Percentiles rank a stretch among this genome's conserved stretches.
Conservation (phyloP, 2,888 invertebrate genomes). For the Dendrolimus pini region DNA sequence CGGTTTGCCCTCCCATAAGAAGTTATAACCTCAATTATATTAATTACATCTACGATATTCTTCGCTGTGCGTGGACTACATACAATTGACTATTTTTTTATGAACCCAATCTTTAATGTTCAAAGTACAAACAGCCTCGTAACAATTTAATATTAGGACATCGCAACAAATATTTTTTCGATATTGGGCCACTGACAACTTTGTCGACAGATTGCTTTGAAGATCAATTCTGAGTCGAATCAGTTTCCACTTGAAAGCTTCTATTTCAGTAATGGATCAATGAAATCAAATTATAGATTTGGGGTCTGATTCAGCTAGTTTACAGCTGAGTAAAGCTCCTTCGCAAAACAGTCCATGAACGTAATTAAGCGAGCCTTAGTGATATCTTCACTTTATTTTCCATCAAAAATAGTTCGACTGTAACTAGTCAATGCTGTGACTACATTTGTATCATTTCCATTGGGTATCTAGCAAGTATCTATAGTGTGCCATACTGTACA, state of each 20-base stretch:
- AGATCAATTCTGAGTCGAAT: slow-evolving; percentile 14
- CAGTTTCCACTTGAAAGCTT: slow-evolving; percentile 13
- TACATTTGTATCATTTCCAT: no score
- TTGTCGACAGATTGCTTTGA: slow-evolving; percentile 6
- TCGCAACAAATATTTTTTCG: not conserved
- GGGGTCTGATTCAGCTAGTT: slow-evolving; percentile 35
- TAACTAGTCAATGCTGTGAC: no score
- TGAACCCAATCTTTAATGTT: no score
- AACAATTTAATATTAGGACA: no score
- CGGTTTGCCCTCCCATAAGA: no score
- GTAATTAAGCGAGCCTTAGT: not conserved
- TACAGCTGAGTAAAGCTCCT: slow-evolving; percentile 28
- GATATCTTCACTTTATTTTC: not conserved
- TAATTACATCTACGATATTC: no score
- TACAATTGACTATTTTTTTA: no score
- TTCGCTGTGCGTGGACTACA: no score
- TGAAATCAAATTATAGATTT: slow-evolving; percentile 46
- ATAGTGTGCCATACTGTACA: no score
- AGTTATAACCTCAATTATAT: no score
- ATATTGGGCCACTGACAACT: not conserved
- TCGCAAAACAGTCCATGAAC: slow-evolving; percentile 34
- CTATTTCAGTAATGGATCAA: slow-evolving; percentile 26
- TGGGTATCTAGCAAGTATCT: no score
- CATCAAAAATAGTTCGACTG: not conserved
- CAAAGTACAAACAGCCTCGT: no score